phyloP scores from a whole-genome alignment of 2,797 vertebrate genomes.

The Acrossocheilus wenchowensis region DNA sequence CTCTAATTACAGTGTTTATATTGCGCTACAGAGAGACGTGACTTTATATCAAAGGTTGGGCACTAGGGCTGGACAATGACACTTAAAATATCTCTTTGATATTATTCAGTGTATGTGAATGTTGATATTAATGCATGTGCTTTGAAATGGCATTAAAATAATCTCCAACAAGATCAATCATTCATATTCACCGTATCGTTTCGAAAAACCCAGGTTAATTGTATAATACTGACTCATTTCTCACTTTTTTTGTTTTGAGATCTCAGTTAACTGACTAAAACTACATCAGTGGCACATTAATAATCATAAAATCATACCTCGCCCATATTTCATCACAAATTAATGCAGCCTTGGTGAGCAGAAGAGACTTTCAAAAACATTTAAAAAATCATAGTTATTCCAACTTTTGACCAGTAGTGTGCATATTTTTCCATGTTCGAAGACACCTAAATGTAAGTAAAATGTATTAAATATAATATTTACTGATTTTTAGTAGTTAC shows the following conservation, averaged over 20 bases:
- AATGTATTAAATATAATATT: too few species aligned
- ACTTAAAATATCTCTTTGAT: background rate
- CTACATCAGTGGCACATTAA: background rate
- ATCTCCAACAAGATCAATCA: background rate
- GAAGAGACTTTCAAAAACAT: too few species aligned
- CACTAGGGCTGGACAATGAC: background rate
- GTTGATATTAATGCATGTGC: background rate
- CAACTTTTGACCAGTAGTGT: too few species aligned
- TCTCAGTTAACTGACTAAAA: background rate
- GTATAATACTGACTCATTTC: background rate
- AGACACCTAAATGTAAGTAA: too few species aligned
- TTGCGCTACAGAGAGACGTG: background rate
- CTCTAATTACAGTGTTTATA: constrained; percentile 17
- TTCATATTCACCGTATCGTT: background rate
- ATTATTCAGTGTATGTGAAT: background rate
- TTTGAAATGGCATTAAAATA: background rate
- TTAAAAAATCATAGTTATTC: too few species aligned
- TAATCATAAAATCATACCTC: background rate
- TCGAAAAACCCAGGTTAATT: background rate
- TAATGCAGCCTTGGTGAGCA: too few species aligned
- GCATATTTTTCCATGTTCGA: background rate
- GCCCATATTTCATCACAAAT: too few species aligned
- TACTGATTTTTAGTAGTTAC: background rate
- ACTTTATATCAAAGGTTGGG: background rate
- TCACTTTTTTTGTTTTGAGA: background rate